Evolutionary conservation across 1,140 invertebrate species (phyloP), one percentile per base, ranked within the genome.

Genomic region (Cyphomyrmex costatus): DNA sequence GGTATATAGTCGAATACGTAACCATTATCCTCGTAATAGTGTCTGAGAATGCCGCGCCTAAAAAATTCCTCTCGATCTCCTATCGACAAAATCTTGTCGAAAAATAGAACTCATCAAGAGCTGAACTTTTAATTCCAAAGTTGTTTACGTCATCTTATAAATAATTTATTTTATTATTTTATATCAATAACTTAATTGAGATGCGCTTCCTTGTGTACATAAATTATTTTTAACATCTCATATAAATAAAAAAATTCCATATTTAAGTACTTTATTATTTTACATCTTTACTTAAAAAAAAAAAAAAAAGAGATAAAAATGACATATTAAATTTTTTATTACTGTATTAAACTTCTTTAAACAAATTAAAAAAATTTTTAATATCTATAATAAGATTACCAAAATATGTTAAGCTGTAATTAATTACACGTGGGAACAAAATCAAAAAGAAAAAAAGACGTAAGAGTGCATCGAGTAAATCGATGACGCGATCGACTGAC

Each of bases 381-480:
- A 42, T 42, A 42, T 42, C 8, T 42, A 42, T 12, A 42, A 24
- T 24, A 46, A 49, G 36, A 24, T 74, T 74, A 60, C 16, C 5
- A 14, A 46, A 65, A 33, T 4, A 8, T 33, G 5, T 51, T 66
- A 51, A 33, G 12, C 42, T 79, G 36, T 42, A 51, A 3, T 30
- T 65, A 46, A 14, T 66, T 66, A 66, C 3, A 66, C 27, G 60
- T 49, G 42, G 46, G 46, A 53, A 24, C 24, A 24, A 73, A 33
- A 74, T 49, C 8, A n/a, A 49, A n/a, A 46, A 14, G 3, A 30
- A 74, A 65, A 84, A 77, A 61, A 68, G n/a, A 83, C 7, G 2
- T 30, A 27, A 33, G 36, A 86, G 70, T 88, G 49, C 60, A 80
- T 88, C 46, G 46, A 56, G 53, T 24, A 60, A 63, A 88, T 88